phyloP scores from a whole-genome alignment of 1,140 invertebrate genomes.

The Aricia agestis region DNA sequence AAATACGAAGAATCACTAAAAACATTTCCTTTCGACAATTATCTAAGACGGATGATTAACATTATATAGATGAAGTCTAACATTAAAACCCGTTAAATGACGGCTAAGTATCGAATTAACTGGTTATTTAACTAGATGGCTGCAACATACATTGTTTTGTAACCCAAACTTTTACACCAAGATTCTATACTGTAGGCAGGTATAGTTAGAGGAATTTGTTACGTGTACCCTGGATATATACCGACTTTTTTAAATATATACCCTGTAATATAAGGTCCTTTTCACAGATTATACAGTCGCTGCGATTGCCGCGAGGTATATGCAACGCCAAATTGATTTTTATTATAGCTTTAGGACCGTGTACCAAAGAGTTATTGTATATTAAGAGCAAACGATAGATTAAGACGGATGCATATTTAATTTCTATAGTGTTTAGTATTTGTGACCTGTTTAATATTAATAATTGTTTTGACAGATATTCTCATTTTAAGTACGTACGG shows the following conservation, averaged over 20 bases:
- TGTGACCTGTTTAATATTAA: conserved; percentile 62
- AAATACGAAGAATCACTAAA: too few species aligned
- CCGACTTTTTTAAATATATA: conserved; percentile 12
- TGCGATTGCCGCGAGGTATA: not conserved
- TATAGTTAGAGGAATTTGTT: conserved; percentile 15
- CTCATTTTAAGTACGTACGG: conserved; percentile 36
- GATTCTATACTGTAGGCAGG: not conserved
- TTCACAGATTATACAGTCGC: conserved; percentile 8
- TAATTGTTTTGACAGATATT: conserved; percentile 67
- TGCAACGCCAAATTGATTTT: conserved; percentile 51
- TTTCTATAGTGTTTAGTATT: conserved; percentile 63
- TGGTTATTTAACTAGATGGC: too few species aligned
- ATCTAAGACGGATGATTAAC: too few species aligned
- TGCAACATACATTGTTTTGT: not conserved
- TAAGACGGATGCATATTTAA: conserved; percentile 63
- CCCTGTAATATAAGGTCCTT: not conserved
- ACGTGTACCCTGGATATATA: conserved; percentile 11
- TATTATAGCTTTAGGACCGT: conserved; percentile 69
- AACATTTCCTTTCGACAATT: too few species aligned
- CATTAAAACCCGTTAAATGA: too few species aligned
- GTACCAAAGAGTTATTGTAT: conserved; percentile 75
- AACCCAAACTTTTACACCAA: conserved; percentile 2
- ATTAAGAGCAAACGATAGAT: conserved; percentile 60
- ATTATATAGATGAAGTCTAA: too few species aligned
- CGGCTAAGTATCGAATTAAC: too few species aligned